Conservation (phyloP, 2,888 invertebrate genomes). For the Globia sparganii region DNA sequence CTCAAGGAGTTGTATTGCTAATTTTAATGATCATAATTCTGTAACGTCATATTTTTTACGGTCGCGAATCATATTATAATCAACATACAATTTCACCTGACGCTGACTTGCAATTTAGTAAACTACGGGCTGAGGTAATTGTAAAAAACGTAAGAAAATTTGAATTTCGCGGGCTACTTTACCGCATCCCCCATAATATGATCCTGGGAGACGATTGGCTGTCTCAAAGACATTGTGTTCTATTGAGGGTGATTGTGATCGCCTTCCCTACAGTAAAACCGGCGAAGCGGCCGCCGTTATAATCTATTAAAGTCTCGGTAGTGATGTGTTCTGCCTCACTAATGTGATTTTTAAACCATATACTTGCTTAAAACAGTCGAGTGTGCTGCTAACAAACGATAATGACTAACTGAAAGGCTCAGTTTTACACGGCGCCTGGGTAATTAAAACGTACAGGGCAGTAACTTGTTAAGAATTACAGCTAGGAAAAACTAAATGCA, state of each 20-base stretch:
- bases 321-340: constrained; percentile 24
- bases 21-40: too few species aligned
- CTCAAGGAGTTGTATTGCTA: too few species aligned
- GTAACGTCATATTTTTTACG: too few species aligned
- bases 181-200: constrained; percentile 66
- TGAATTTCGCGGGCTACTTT: too few species aligned
- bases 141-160: too few species aligned
- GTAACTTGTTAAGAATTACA: constrained; percentile 22
- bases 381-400: constrained; percentile 22
- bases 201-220: constrained; percentile 72
- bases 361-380: constrained; percentile 9
- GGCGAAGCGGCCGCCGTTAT: constrained; percentile 61
- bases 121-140: too few species aligned
- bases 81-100: too few species aligned
- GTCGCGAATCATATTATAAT: too few species aligned
- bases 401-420: constrained; percentile 23
- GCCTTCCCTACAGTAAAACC: constrained; percentile 69
- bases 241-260: constrained; percentile 72
- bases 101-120: too few species aligned
- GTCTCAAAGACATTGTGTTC: constrained; percentile 72
- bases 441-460: constrained; percentile 27
- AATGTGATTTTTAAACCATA: constrained; percentile 37
- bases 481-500: not conserved
- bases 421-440: constrained; percentile 10
- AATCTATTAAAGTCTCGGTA: constrained; percentile 59